Percentiles rank a stretch among this genome's conserved stretches.
Evolutionary conservation across 2,797 vertebrate genomes (phyloP).

Genomic region (Pangasius krempfi): DNA sequence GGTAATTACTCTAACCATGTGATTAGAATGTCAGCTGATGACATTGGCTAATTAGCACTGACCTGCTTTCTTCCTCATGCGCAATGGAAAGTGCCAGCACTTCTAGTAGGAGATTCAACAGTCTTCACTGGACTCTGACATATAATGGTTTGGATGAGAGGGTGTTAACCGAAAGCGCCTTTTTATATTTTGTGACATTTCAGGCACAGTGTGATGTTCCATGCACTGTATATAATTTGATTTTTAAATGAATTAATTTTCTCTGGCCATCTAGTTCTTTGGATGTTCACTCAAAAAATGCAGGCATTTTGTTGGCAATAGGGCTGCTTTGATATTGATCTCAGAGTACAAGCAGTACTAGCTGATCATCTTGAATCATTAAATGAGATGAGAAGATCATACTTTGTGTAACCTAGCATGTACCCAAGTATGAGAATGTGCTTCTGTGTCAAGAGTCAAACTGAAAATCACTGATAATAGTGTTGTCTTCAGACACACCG

Average conservation of each 20-base stretch:
- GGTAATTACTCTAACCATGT: constrained; percentile 78
- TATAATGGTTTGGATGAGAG: constrained; percentile 64
- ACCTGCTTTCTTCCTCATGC: constrained; percentile 69
- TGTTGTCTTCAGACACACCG: not conserved
- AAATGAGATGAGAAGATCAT: not conserved
- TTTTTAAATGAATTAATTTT: constrained; percentile 51
- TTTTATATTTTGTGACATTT: constrained; percentile 73
- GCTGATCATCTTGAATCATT: not conserved
- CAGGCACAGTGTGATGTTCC: constrained; percentile 64
- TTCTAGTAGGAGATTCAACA: constrained; percentile 56
- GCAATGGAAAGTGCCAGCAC: constrained; percentile 65
- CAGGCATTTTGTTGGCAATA: not conserved
- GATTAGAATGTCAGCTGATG: constrained; percentile 79
- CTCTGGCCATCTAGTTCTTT: not conserved
- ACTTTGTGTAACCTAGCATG: not conserved
- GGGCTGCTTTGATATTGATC: not conserved
- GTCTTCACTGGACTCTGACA: constrained; percentile 63
- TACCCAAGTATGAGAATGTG: not conserved
- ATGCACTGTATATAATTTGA: constrained; percentile 62
- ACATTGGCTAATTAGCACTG: constrained; percentile 77
- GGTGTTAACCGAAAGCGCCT: constrained; percentile 56
- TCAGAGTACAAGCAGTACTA: not conserved
- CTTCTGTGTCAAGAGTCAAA: not conserved
- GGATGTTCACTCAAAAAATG: not conserved
- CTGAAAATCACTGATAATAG: not conserved